Base-by-base conservation (phyloP, 2,888 invertebrate species). In the Troides aeacus region DNA sequence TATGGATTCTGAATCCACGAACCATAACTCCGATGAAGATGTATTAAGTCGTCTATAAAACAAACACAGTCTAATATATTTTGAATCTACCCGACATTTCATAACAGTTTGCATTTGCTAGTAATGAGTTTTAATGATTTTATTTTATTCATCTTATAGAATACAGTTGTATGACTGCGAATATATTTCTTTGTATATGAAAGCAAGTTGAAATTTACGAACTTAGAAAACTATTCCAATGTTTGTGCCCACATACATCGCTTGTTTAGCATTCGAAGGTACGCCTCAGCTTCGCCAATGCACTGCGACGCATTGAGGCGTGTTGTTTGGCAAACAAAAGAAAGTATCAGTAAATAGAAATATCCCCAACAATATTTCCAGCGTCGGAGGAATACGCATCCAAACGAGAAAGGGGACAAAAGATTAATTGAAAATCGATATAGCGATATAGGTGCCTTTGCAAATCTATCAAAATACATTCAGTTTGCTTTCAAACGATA, bases 401-500 rank as follows among this genome's bases (percentile, higher is more conserved):
- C 81, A 81, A 86, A 84, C 84, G 81, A 78, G 82, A 86, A 86
- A 83, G 84, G 85, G 87, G 84, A 87, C 87, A 88, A 87, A 89
- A 89, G 89, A 89, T 90, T 88, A 90, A 91, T 90, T 90, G 87
- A 88, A 89, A 91, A 90, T 90, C 89, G 81, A 90, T 90, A 86
- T 79, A 76, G 81, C 82, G 84, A 83, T 83, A 84, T 84, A 86
- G 46, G 46, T 46, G 46, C 88, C 87, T 88, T 85, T 81, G 84
- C 85, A 80, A 86, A 85, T 86, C 86, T 89, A 89, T 89, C 86
- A 87, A 86, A 89, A 87, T 82, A 84, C 84, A 85, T 88, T 87
- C 84, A 83, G 85, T 86, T 85, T 84, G 87, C 84, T 86, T 88
- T 85, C 77, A 83, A 84, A 84, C 82, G 88, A 88, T 89, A 88